Conservation (phyloP, 2,888 invertebrate genomes). For the Megamerina dolium region DNA sequence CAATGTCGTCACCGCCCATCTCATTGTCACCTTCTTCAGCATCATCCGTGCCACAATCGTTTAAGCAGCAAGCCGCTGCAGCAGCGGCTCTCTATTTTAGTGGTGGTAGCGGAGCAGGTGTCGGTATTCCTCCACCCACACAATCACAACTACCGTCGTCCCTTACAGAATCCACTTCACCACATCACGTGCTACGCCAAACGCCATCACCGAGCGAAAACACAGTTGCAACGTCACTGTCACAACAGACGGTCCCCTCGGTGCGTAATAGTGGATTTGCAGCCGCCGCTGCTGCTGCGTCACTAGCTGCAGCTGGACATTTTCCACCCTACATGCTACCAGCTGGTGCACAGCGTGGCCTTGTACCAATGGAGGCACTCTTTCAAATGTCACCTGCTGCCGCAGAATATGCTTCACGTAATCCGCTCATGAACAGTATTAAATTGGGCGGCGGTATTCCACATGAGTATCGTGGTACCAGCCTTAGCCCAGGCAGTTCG, state of each 20-base stretch:
- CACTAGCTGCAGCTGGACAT: slow-evolving; percentile 18
- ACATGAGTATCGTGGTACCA: slow-evolving; percentile 52
- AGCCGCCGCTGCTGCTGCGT: slow-evolving; percentile 31
- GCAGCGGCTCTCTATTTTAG: slow-evolving; percentile 38
- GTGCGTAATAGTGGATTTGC: slow-evolving; percentile 21
- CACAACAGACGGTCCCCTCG: slow-evolving; percentile 29
- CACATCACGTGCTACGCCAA: slow-evolving; percentile 26
- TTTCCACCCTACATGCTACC: slow-evolving; percentile 50
- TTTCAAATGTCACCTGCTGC: slow-evolving; percentile 54
- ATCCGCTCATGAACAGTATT: slow-evolving; percentile 57
- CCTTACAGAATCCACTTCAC: slow-evolving; percentile 26
- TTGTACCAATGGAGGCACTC: slow-evolving; percentile 64
- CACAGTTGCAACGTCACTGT: slow-evolving; percentile 28
- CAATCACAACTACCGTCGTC: slow-evolving; percentile 17
- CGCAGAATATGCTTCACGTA: slow-evolving; percentile 55
- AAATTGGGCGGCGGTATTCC: slow-evolving; percentile 47
- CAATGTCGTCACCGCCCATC: slow-evolving; percentile 31
- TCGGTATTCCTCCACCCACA: slow-evolving; percentile 26
- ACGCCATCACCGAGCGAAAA: slow-evolving; percentile 35
- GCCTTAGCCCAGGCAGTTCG: slow-evolving; percentile 59
- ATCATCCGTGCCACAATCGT: slow-evolving; percentile 26
- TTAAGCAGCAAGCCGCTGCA: slow-evolving; percentile 30
- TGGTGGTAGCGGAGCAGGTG: no score
- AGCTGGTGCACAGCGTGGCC: slow-evolving; percentile 38
- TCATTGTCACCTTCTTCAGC: slow-evolving; percentile 34